phyloP scores from a whole-genome alignment of 2,888 invertebrate genomes.

The Drosophila crucigera region DNA sequence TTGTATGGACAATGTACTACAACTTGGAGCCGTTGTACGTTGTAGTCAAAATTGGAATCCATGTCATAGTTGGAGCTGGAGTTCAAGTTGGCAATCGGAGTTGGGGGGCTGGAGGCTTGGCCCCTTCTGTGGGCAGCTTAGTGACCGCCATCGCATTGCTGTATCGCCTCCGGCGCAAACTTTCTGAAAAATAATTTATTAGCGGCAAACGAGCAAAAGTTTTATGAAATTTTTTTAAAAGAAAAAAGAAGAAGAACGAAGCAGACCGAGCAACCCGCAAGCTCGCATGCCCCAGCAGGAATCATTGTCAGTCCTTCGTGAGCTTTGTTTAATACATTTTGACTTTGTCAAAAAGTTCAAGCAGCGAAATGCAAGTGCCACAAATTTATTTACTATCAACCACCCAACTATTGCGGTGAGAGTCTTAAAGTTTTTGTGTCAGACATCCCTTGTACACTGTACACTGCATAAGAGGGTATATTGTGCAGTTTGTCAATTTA shows the following conservation, averaged over 20 bases:
- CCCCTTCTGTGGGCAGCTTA: constrained; percentile 65
- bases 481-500: background rate
- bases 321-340: constrained; percentile 62
- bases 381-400: constrained; percentile 49
- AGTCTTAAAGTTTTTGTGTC: background rate
- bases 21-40: constrained; percentile 27
- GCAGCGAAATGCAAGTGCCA: constrained; percentile 31
- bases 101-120: constrained; percentile 6
- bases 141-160: constrained; percentile 43
- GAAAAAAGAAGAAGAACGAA: constrained; percentile 41
- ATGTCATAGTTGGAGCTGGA: constrained; percentile 27
- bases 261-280: constrained; percentile 6
- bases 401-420: constrained; percentile 1
- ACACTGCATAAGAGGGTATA: background rate
- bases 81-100: background rate
- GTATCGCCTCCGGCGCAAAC: constrained; percentile 55
- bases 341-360: constrained; percentile 60
- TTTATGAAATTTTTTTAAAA: constrained; percentile 70
- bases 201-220: constrained; percentile 77
- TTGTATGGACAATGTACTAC: constrained; percentile 32
- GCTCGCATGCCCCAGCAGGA: background rate
- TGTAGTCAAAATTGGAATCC: constrained; percentile 36
- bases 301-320: constrained; percentile 15
- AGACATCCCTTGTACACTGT: background rate
- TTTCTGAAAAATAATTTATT: constrained; percentile 75